These are phyloP conservation scores for Tuberolachnus salignus DNA, from an alignment of 2,888 invertebrate genomes.

Conservation along the genomic window DNA sequence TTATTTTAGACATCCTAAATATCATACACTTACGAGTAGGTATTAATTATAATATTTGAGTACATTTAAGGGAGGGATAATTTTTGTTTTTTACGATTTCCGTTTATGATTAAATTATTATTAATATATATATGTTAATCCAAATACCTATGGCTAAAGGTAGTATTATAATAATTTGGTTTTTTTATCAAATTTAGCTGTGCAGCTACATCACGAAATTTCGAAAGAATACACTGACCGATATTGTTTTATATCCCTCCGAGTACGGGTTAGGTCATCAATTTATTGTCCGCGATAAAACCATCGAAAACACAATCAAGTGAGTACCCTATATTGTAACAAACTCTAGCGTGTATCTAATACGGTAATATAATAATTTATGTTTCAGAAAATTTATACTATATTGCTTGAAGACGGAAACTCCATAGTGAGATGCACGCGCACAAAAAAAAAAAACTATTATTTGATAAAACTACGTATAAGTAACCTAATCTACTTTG, in stretches of 20 bases:
- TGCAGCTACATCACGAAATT: background rate
- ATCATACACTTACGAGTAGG: too few species aligned
- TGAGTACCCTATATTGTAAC: background rate
- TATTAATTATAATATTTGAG: too few species aligned
- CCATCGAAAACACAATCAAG: slow-evolving; percentile 7
- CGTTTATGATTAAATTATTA: too few species aligned
- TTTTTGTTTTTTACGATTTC: too few species aligned
- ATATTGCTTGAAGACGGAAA: background rate
- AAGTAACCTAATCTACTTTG: too few species aligned
- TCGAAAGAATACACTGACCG: background rate
- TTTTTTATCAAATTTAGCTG: background rate
- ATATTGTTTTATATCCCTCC: slow-evolving; percentile 12
- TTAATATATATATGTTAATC: too few species aligned
- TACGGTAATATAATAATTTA: background rate
- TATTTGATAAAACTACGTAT: too few species aligned
- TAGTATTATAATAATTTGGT: background rate
- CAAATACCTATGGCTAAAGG: too few species aligned
- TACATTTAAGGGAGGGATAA: too few species aligned
- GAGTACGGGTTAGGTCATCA: background rate
- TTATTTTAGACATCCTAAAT: too few species aligned
- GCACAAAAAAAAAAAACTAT: too few species aligned
- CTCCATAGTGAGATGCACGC: background rate
- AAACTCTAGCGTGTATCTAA: too few species aligned
- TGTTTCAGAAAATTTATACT: slow-evolving; percentile 29
- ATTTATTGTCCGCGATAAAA: slow-evolving; percentile 9